These are phyloP conservation scores for Heliconius hermathena DNA, from an alignment of 1,140 invertebrate species.

Conservation along the genomic window DNA sequence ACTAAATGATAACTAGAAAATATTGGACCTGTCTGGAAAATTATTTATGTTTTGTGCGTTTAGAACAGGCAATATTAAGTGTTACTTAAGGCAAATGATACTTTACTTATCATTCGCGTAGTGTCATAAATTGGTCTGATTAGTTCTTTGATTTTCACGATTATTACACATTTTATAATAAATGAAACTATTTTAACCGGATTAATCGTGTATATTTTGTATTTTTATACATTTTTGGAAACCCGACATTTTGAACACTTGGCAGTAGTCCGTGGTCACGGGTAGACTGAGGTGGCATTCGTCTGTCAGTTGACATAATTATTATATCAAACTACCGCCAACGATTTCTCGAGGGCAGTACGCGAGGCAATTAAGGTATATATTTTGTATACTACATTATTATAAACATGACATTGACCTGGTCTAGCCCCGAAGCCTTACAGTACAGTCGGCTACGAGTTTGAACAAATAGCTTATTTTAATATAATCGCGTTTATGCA, in stretches of 20 bases:
- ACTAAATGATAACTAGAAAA: conserved; percentile 42
- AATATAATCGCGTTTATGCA: conserved; percentile 26
- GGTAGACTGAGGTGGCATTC: too few species aligned
- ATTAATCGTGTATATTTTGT: too few species aligned
- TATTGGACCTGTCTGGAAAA: conserved; percentile 31
- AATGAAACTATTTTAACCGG: too few species aligned
- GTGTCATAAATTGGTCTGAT: conserved; percentile 16
- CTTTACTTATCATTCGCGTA: conserved; percentile 14
- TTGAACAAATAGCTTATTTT: conserved; percentile 26
- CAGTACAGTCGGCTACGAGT: conserved; percentile 30
- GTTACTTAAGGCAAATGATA: conserved; percentile 22
- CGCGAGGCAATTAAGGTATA: too few species aligned
- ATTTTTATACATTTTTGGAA: too few species aligned
- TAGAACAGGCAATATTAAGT: conserved; percentile 22
- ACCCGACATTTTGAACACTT: too few species aligned
- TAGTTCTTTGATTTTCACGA: too few species aligned
- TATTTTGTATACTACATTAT: neutral
- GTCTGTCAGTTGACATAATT: too few species aligned
- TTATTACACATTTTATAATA: too few species aligned
- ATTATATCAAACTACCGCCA: too few species aligned
- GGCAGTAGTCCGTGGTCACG: too few species aligned
- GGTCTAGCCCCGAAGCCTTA: conserved; percentile 36
- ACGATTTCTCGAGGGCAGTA: too few species aligned
- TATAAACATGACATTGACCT: neutral
- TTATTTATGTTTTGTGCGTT: conserved; percentile 34